Base-by-base conservation (phyloP, 2,888 invertebrate species). In the Agriopis aurantiaria region DNA sequence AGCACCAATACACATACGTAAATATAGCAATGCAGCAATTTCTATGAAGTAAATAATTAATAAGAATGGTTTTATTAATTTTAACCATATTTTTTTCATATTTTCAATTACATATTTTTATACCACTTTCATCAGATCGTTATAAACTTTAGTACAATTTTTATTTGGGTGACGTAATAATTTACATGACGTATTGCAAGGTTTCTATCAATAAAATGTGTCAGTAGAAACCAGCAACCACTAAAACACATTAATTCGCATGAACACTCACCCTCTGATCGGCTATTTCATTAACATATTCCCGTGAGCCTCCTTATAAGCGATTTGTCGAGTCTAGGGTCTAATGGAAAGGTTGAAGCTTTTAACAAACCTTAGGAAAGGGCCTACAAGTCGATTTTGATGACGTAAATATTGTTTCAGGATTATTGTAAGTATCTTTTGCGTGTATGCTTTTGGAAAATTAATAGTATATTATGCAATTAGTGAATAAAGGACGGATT, bases 271-370 rank as follows among this genome's bases (percentile, higher is more conserved):
- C 56, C 56, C 51, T 73, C 74, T 74, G 68, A 67, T 65, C 40
- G 74, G 72, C 71, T 71, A 78, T 79, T 81, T 80, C 77, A 85
- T 81, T 82, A 79, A 72, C 81, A 82, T 82, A 82, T 73, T 65
- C 68, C 69, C 77, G 69, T 57, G 68, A 73, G 60, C 67, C 58
- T 48, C 41, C 68, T 72, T 72, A 66, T 52, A 68, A 62, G 56
- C 62, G 57, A 58, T 68, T 62, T 53, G 59, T 68, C 71, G 66
- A 61, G 57, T 64, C 33, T 53, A n/a, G 61, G 49, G 43, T 41
- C 9, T 56, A 67, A 62, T 68, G 51, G 68, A 62, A 61, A 57
- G 62, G 62, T 62, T 52, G 12, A 46, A 23, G 52, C 59, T 59
- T 65, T 57, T 57, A 57, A 57, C 17, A 17, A 57, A 17, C 57